phyloP scores from a whole-genome alignment of 1,140 invertebrate genomes.

The Apis dorsata region DNA sequence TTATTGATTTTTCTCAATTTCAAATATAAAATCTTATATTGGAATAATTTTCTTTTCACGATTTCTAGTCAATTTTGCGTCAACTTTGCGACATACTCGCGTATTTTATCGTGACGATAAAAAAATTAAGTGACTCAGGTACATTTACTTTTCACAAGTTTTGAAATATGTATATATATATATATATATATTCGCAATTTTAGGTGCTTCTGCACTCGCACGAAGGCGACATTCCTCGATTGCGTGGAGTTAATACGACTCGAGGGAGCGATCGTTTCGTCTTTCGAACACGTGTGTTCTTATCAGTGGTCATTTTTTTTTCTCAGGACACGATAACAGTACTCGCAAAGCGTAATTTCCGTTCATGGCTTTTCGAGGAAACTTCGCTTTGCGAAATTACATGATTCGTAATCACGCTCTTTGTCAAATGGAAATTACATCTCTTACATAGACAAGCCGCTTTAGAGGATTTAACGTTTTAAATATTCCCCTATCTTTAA shows the following conservation, averaged over 20 bases:
- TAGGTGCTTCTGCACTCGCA: constrained; percentile 29
- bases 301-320: constrained; percentile 60
- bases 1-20: too few relatives aligned
- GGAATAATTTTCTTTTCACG: too few relatives aligned
- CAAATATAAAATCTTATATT: too few relatives aligned
- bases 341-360: constrained; percentile 57
- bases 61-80: too few relatives aligned
- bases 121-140: neutral
- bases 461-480: too few relatives aligned
- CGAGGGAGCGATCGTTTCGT: constrained; percentile 59
- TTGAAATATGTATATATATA: neutral
- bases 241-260: constrained; percentile 22
- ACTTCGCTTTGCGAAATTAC: constrained; percentile 1
- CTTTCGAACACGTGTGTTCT: constrained; percentile 66
- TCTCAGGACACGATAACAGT: constrained; percentile 56
- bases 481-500: too few relatives aligned
- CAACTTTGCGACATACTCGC: neutral
- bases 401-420: neutral
- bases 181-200: neutral
- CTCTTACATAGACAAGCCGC: too few relatives aligned
- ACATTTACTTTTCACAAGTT: neutral
- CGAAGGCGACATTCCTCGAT: constrained; percentile 38
- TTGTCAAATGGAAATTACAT: neutral
- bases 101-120: neutral
- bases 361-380: constrained; percentile 38